Conservation (phyloP, 2,797 vertebrate species). For the Perodicticus potto region DNA sequence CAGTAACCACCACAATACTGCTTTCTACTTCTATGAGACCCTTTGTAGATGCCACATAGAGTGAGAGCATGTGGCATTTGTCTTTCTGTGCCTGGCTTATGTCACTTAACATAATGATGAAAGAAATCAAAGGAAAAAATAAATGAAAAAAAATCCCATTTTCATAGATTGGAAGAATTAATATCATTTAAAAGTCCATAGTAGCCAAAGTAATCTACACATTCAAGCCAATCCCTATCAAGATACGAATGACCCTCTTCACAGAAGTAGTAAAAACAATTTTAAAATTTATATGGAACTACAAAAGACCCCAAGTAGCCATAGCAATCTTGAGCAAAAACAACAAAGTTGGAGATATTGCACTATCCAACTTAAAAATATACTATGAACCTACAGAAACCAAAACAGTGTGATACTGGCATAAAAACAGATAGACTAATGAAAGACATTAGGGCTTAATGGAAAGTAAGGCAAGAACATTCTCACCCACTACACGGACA, state of each 20-base stretch:
- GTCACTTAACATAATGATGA: neutral
- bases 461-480: constrained; percentile 13
- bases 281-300: neutral
- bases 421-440: neutral
- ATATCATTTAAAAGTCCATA: neutral
- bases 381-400: neutral
- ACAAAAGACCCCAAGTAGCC: neutral
- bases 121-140: neutral
- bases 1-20: neutral
- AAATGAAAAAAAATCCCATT: neutral
- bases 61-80: neutral
- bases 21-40: neutral
- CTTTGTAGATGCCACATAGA: neutral
- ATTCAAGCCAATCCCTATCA: neutral
- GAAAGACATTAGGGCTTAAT: neutral
- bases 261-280: neutral
- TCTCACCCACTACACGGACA: neutral
- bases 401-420: neutral
- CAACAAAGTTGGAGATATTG: neutral
- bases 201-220: neutral
- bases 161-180: neutral
- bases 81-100: neutral
- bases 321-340: neutral
- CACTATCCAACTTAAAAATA: neutral
- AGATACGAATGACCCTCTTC: neutral